Evolutionary conservation across 30 jellyfish, hydroid and myxozoan genomes (phyloP).

Genomic region (Aurelia sp.): DNA sequence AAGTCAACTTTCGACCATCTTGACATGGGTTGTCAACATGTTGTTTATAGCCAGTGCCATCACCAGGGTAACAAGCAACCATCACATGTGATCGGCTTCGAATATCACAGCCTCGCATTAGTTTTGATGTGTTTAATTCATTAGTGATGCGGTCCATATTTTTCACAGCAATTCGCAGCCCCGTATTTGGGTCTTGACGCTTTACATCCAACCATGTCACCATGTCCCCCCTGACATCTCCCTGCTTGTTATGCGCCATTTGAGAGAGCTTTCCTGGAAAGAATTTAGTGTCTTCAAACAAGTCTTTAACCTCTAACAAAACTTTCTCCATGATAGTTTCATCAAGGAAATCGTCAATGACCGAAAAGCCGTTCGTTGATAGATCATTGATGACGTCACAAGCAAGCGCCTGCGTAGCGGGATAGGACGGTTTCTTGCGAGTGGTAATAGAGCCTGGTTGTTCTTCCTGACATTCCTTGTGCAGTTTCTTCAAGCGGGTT

Average conservation of each 20-base stretch:
- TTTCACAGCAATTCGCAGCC: conserved; percentile 27
- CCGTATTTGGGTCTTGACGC: conserved; percentile 32
- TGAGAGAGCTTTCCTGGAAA: conserved; percentile 40
- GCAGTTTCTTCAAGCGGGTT: conserved; percentile 8
- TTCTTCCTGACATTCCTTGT: conserved; percentile 1
- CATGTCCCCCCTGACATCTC: conserved; percentile 58
- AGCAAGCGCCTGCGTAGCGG: conserved; percentile 30
- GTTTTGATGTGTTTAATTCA: conserved; percentile 8
- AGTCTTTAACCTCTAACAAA: conserved; percentile 23
- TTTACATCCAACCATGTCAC: conserved; percentile 63
- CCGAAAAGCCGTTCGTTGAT: conserved; percentile 47
- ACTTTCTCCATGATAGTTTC: conserved; percentile 32
- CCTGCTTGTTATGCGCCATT: background rate
- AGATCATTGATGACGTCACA: conserved; percentile 36
- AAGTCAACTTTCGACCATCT: conserved; percentile 94
- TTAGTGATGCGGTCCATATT: conserved; percentile 37
- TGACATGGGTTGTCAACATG: conserved; percentile 92
- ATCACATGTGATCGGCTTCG: conserved; percentile 66
- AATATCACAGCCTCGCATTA: conserved; percentile 40
- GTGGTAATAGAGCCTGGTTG: conserved; percentile 26
- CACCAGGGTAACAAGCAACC: conserved; percentile 98
- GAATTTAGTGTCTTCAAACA: conserved; percentile 15
- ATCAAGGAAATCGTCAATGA: conserved; percentile 43
- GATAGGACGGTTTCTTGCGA: conserved; percentile 11
- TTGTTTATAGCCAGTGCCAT: conserved; percentile 80